Evolutionary conservation across 2,113 vertebrate species (phyloP).

Genomic region (Pteronura brasiliensis): DNA sequence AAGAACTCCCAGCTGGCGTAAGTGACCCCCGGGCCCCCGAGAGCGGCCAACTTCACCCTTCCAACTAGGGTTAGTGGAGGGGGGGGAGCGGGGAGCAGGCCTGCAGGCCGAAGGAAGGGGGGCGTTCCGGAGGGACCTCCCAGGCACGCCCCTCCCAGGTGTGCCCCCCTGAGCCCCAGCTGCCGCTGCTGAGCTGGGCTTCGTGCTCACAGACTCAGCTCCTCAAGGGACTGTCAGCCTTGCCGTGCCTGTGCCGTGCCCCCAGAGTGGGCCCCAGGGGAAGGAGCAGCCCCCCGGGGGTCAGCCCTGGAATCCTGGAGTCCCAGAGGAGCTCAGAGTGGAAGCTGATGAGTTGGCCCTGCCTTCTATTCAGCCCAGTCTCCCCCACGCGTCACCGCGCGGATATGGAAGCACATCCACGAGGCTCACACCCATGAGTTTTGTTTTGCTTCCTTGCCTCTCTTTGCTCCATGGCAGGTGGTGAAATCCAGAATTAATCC

Average conservation of each 20-base stretch:
- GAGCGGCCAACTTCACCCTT: not conserved
- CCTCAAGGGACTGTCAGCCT: not conserved
- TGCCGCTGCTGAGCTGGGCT: not conserved
- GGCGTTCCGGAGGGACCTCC: not conserved
- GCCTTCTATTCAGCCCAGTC: not conserved
- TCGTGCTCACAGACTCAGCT: not conserved
- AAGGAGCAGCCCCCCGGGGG: not conserved
- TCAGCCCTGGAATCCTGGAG: not conserved
- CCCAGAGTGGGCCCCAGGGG: not conserved
- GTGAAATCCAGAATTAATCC: not conserved
- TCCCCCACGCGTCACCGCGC: fast-evolving
- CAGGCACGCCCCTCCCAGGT: not conserved
- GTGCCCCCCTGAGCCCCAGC: not conserved
- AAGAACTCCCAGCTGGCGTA: constrained; percentile 85
- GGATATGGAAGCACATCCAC: not conserved
- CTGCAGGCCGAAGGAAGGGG: not conserved
- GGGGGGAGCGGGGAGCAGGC: not conserved
- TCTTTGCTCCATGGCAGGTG: not conserved
- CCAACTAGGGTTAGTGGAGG: not conserved
- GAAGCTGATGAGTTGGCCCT: not conserved
- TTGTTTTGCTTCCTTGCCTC: not conserved
- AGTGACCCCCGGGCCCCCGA: constrained; percentile 75
- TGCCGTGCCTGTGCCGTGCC: not conserved
- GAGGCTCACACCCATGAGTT: not conserved
- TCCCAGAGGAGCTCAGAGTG: not conserved